phyloP scores from a whole-genome alignment of 2,113 vertebrate species.

The Pseudorasbora parva region DNA sequence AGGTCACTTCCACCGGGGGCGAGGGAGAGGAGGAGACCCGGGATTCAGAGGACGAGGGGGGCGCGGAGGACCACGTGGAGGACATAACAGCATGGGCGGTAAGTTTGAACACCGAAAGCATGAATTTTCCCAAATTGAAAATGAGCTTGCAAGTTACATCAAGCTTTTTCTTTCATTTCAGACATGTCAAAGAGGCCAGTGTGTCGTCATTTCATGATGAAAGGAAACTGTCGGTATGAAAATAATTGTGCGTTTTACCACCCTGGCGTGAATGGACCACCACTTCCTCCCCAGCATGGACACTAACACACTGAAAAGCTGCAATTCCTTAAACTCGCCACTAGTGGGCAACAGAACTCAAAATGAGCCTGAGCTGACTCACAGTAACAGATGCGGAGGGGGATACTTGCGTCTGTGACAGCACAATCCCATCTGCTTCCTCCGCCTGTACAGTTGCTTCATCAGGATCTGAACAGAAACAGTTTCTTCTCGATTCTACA shows the following conservation, averaged over 20 bases:
- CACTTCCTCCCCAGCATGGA: slow-evolving; percentile 77
- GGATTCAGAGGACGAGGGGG: slow-evolving; percentile 85
- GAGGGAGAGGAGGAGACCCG: slow-evolving; percentile 81
- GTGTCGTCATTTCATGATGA: slow-evolving; percentile 95
- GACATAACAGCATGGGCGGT: slow-evolving; percentile 84
- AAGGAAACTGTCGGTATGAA: slow-evolving; percentile 91
- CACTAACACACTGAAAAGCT: slow-evolving; percentile 59
- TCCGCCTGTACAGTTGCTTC: slow-evolving; percentile 22
- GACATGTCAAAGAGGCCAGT: slow-evolving; percentile 90
- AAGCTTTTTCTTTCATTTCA: slow-evolving; percentile 57
- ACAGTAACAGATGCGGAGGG: neutral
- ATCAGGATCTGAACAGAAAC: slow-evolving; percentile 5
- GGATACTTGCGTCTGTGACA: slow-evolving; percentile 15
- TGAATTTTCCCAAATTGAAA: neutral
- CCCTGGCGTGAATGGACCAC: slow-evolving; percentile 89
- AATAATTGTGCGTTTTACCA: slow-evolving; percentile 94
- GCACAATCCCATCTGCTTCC: slow-evolving; percentile 15
- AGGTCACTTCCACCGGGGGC: slow-evolving; percentile 82
- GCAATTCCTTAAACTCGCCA: slow-evolving; percentile 11
- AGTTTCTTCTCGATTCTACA: neutral
- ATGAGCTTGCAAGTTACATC: neutral
- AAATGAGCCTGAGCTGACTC: slow-evolving; percentile 29
- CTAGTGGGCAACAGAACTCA: slow-evolving; percentile 43
- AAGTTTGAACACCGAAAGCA: neutral
- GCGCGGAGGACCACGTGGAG: slow-evolving; percentile 82